A percentile compares a stretch with the other conserved stretches of the same genome.
Evolutionary conservation across 1,140 invertebrate species (phyloP).

Genomic region (Phymastichus coffea): DNA sequence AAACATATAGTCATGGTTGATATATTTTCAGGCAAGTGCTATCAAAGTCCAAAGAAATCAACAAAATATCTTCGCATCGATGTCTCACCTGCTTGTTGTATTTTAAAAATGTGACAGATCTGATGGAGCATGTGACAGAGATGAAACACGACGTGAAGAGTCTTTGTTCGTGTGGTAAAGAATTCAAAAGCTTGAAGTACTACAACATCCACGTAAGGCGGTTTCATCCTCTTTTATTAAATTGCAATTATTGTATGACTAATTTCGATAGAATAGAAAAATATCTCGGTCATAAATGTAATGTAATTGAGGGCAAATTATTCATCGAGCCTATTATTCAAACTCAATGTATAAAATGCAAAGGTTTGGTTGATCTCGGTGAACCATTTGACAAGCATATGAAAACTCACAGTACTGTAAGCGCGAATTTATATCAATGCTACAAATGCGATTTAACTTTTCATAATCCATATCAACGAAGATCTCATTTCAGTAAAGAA

Average conservation of each 20-base stretch:
- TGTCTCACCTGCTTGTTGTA: conserved; percentile 12
- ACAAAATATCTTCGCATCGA: neutral
- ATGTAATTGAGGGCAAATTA: conserved; percentile 8
- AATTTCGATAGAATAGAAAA: conserved; percentile 24
- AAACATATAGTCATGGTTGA: neutral
- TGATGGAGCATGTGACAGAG: conserved; percentile 16
- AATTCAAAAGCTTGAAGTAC: conserved; percentile 33
- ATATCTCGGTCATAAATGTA: conserved; percentile 38
- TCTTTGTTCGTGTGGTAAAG: conserved; percentile 37
- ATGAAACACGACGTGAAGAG: conserved; percentile 20
- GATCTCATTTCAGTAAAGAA: conserved; percentile 30
- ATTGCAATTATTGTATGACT: conserved; percentile 40
- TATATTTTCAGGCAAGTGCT: conserved; percentile 22
- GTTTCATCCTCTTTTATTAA: conserved; percentile 30
- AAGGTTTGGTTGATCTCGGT: conserved; percentile 1
- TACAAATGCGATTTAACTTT: conserved; percentile 39
- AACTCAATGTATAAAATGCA: conserved; percentile 34
- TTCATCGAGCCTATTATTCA: conserved; percentile 33
- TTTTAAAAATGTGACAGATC: conserved; percentile 8
- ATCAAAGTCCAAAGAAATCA: neutral
- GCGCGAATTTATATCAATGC: conserved; percentile 32
- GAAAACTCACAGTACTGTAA: conserved; percentile 33
- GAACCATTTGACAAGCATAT: conserved; percentile 40
- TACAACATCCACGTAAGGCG: conserved; percentile 34
- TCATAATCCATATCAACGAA: conserved; percentile 22